Evolutionary conservation across 37 sponge, comb jelly and placozoan species (phyloP), one percentile per base, ranked within the genome.

Genomic region (Axinella damicornis): DNA sequence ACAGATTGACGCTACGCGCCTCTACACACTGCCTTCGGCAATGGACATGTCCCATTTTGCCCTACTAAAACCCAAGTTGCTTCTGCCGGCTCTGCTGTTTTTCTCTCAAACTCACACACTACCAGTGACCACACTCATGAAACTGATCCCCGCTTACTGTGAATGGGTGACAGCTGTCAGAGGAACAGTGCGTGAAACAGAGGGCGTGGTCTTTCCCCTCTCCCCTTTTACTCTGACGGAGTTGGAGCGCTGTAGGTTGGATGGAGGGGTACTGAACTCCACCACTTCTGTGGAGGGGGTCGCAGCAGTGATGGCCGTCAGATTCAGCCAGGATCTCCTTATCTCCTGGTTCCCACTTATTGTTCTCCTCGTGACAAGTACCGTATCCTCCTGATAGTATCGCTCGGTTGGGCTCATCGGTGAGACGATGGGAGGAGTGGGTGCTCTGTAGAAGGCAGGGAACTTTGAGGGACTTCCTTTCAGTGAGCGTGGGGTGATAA

Each of bases 101-200:
- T 9, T 46, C 46, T 46, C 9, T 46, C 4, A 28, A 13, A 63
- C 4, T 28, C 25, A 63, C 65, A 63, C 28, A 25, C 65, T 12
- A 57, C 20, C 20, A 57, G 20, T 57, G 20, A 57, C 18, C 59
- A 21, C 59, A 57, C 20, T 31, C n/a, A n/a, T n/a, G n/a, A n/a
- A n/a, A n/a, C n/a, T n/a, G n/a, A n/a, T 9, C 46, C 46, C 11
- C 9, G 37, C 77, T 76, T 57, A 76, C 77, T 57, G 59, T 24
- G 57, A 31, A 33, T 57, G 55, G 25, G 77, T 31, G 33, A 76
- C 54, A 2, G 77, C 58, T 2, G 77, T 27, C 32, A 55, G 18
- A 33, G 77, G 77, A 1, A 76, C 77, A 76, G 77, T 57, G 30
- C 77, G 58, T n/a, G 57, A 36, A 17, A 76, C 11, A 34, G 68